Evolutionary conservation across 2,797 vertebrate genomes (phyloP), one percentile per base, ranked within the genome.

Genomic region (Micrastur ruficollis): DNA sequence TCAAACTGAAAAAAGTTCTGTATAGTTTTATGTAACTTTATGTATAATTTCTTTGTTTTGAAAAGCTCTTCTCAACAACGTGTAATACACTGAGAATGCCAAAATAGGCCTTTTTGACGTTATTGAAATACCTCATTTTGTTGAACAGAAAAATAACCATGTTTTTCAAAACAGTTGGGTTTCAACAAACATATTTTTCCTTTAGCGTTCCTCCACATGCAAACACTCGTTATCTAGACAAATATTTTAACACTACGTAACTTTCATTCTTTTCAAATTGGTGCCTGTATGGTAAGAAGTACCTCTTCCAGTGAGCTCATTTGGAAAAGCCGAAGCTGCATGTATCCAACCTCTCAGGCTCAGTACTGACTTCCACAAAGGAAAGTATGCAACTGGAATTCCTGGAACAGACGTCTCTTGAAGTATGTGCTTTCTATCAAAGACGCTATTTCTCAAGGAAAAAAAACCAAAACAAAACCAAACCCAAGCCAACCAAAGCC

Each of bases 341-440:
- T 52, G 22, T 52, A 61, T 93, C 81, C 89, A 81, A 4, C 67
- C 49, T 90, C 63, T 80, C 36, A 10, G 65, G 68, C 89, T 93
- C 84, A 58, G 62, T 3, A 22, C 65, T 61, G 61, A 86, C 62
- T 90, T 92, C 93, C 84, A 78, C 75, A 95, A 87, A 87, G 67
- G 58, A 81, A 96, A 88, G 53, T 44, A 68, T 79, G 75, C 89
- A 68, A 65, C 74, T 93, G 92, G 86, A 91, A 90, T 96, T 96
- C 81, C 84, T 91, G 93, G 65, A 71, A 63, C 83, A 85, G 88
- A 78, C 49, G 81, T 85, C 88, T 86, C 83, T 11, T 67, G 44
- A 61, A 86, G 31, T 55, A 42, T 75, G 66, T 72, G 68, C 55
- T 95, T 79, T 79, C 53, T 82, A 61, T 44, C 72, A 79, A 89